Percentiles rank a stretch among this genome's conserved stretches.
Evolutionary conservation across 1,140 invertebrate species (phyloP).

Genomic region (Lepidurus apus): DNA sequence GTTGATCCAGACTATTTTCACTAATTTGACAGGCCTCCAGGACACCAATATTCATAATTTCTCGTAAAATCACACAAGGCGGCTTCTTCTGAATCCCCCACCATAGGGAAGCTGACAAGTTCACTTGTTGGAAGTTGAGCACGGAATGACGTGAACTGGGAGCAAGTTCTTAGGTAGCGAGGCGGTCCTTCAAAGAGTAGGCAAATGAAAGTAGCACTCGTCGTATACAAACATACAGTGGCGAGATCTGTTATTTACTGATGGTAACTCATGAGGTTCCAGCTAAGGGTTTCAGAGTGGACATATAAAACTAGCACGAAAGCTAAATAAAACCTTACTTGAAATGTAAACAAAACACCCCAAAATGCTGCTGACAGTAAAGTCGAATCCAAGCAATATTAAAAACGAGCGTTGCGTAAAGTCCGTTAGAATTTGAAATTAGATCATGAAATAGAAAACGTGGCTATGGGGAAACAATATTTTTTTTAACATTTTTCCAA

Average conservation of each 20-base stretch:
- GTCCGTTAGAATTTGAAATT: neutral
- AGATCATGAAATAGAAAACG: neutral
- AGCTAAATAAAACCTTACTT: no score
- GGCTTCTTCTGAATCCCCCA: conserved; percentile 29
- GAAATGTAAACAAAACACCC: no score
- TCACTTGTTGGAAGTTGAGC: conserved; percentile 2
- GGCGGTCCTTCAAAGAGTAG: no score
- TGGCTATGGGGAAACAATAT: neutral
- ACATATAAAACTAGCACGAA: no score
- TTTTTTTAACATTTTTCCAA: neutral
- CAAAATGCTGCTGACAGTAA: no score
- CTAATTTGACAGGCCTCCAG: conserved; percentile 29
- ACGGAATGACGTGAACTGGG: neutral
- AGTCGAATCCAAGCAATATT: no score
- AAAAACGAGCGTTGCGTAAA: no score
- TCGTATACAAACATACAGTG: no score
- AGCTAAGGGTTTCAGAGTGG: no score
- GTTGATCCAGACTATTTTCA: conserved; percentile 28
- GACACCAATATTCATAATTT: conserved; percentile 32
- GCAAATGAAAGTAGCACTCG: no score
- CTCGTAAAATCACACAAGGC: conserved; percentile 21
- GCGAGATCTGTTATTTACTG: no score
- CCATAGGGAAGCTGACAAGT: conserved; percentile 29
- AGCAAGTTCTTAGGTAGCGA: neutral
- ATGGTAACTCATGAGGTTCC: no score